Conservation (phyloP, 2,113 vertebrate species). For the Atherinomorus stipes region DNA sequence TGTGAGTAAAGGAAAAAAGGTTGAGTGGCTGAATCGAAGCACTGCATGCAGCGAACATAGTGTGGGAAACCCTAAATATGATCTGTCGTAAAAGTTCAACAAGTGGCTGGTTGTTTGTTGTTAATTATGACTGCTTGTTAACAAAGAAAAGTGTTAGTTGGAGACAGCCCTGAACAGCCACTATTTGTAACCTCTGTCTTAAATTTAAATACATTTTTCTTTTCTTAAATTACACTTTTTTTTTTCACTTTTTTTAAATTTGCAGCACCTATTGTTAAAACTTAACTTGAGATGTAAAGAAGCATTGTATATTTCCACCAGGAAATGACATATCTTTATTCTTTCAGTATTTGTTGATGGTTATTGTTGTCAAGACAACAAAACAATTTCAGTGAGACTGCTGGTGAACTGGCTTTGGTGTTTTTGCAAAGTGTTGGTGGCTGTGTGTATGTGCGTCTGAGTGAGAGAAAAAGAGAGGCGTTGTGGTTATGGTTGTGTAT, state of each 20-base stretch:
- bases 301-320: constrained; percentile 54
- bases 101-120: too few relatives aligned
- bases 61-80: too few relatives aligned
- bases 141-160: too few relatives aligned
- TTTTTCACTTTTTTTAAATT: not conserved
- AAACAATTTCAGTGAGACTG: not conserved
- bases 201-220: too few relatives aligned
- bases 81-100: too few relatives aligned
- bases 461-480: constrained; percentile 1
- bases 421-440: not conserved
- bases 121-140: too few relatives aligned
- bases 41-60: too few relatives aligned
- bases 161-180: too few relatives aligned
- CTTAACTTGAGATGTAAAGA: not conserved
- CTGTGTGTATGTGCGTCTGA: not conserved
- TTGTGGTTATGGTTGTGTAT: constrained; percentile 22
- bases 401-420: not conserved
- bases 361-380: constrained; percentile 12
- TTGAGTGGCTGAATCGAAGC: not conserved
- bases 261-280: not conserved
- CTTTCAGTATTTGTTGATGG: not conserved
- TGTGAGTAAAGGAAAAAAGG: not conserved
- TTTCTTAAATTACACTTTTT: not conserved
- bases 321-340: not conserved
- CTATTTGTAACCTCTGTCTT: too few relatives aligned